Conservation (phyloP, 2,113 vertebrate genomes). For the Indri indri region DNA sequence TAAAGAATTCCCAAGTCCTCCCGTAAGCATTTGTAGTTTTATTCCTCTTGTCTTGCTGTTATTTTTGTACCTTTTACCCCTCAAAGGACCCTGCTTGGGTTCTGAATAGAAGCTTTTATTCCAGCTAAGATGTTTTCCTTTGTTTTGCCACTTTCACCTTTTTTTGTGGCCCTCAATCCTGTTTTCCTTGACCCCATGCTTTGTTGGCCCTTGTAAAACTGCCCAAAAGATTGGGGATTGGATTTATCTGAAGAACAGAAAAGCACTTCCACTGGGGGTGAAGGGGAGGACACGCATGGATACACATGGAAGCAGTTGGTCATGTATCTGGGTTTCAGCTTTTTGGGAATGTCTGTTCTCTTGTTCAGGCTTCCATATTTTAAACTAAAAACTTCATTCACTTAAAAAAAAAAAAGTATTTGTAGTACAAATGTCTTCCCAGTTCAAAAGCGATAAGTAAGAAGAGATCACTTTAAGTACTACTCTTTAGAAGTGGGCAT, state of each 20-base stretch:
- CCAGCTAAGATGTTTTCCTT: constrained; percentile 53
- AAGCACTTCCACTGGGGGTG: background rate
- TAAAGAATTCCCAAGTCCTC: background rate
- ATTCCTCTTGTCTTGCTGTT: constrained; percentile 75
- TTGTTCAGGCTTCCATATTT: background rate
- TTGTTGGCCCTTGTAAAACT: background rate
- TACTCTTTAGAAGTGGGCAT: background rate
- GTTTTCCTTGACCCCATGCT: background rate
- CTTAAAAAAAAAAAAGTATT: too few relatives aligned
- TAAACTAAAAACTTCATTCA: background rate
- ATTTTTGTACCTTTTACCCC: constrained; percentile 71
- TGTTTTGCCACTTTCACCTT: constrained; percentile 56
- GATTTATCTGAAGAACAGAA: background rate
- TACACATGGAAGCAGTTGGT: background rate
- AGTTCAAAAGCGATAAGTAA: background rate
- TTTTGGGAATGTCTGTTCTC: background rate
- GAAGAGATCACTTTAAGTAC: background rate
- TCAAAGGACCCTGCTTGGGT: constrained; percentile 54
- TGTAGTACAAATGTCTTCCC: background rate
- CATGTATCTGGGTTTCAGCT: background rate
- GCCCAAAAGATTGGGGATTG: background rate
- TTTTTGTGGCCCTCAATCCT: constrained; percentile 29
- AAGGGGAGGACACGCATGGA: background rate
- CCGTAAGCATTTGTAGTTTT: constrained; percentile 40
- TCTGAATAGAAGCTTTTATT: constrained; percentile 69